Percentiles rank a stretch among this genome's conserved stretches.
Conservation (phyloP, 1,140 invertebrate species). For the Ladona fulva region DNA sequence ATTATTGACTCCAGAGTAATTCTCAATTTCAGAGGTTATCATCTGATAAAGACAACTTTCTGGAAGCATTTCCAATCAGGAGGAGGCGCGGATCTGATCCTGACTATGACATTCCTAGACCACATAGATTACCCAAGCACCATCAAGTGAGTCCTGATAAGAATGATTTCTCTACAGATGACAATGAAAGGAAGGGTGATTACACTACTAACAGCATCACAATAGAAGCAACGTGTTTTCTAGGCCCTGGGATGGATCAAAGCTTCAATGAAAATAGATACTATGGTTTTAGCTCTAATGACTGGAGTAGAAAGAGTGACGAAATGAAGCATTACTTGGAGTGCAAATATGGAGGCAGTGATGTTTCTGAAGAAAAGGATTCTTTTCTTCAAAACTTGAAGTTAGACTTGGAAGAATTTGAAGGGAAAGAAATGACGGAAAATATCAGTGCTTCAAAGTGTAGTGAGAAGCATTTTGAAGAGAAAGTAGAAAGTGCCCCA, state of each 20-base stretch:
- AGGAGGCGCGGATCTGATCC: conserved; percentile 33
- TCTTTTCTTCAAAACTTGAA: background rate
- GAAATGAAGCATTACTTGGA: background rate
- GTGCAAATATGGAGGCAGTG: background rate
- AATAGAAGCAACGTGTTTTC: background rate
- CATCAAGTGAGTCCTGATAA: background rate
- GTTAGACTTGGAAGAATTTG: background rate
- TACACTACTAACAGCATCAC: background rate
- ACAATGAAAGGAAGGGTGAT: background rate
- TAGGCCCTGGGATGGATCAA: background rate
- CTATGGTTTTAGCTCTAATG: background rate
- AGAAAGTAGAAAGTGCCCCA: background rate
- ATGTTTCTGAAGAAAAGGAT: background rate
- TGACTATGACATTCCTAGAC: conserved; percentile 37
- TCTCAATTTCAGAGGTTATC: background rate
- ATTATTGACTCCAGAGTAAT: no score
- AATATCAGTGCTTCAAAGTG: background rate
- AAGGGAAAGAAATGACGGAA: background rate
- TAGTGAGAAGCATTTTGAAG: background rate
- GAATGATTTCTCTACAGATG: no score
- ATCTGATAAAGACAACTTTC: background rate
- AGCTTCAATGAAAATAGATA: background rate
- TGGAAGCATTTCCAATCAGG: conserved; percentile 22
- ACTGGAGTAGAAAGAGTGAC: background rate
- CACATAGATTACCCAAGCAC: conserved; percentile 25